Conservation (phyloP, 2,113 vertebrate species). For the Rutilus rutilus region DNA sequence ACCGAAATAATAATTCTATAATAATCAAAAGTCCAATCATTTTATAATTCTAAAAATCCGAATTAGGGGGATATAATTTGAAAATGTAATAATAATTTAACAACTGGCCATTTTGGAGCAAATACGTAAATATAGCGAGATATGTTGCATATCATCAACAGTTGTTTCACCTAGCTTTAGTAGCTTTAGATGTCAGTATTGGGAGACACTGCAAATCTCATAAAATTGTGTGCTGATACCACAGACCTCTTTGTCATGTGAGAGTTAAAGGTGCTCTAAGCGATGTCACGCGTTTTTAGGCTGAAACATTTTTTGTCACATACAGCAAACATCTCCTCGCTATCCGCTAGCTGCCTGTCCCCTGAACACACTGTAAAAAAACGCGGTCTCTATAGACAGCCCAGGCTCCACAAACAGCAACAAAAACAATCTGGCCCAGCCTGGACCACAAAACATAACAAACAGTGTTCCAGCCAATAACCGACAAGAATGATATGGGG, state of each 20-base stretch:
- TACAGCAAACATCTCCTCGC: too few relatives aligned
- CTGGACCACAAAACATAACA: too few relatives aligned
- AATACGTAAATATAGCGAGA: neutral
- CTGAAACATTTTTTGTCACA: too few relatives aligned
- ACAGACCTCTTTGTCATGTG: neutral
- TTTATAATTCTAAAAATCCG: neutral
- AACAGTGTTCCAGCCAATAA: too few relatives aligned
- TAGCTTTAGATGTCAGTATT: neutral
- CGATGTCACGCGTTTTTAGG: too few relatives aligned
- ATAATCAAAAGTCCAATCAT: neutral
- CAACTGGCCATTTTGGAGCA: neutral
- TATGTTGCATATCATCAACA: neutral
- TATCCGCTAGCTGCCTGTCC: too few relatives aligned
- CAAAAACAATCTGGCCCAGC: too few relatives aligned
- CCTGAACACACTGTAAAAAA: too few relatives aligned
- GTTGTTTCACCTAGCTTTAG: too few relatives aligned
- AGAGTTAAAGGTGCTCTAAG: neutral
- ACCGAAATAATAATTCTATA: neutral
- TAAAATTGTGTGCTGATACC: neutral
- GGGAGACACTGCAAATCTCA: neutral
- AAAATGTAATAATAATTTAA: neutral
- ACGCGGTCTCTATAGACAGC: too few relatives aligned
- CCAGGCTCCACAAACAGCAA: too few relatives aligned
- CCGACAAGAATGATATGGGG: too few relatives aligned
- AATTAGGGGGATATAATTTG: neutral